Percentiles rank a stretch among this genome's conserved stretches.
phyloP scores from a whole-genome alignment of 2,113 vertebrate species.

The Jacana jacana region DNA sequence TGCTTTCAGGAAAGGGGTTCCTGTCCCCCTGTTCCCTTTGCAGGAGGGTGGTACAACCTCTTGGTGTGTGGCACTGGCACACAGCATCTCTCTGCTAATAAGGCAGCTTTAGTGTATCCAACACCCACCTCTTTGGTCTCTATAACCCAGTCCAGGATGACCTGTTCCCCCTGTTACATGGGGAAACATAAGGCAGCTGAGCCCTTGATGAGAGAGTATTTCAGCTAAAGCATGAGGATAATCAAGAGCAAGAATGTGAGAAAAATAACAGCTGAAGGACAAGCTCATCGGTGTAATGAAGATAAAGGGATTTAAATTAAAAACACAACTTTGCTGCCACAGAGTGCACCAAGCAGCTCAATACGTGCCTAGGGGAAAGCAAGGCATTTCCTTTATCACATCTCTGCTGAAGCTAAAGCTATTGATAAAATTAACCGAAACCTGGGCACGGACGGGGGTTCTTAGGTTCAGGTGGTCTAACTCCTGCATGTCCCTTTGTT shows the following conservation, averaged over 20 bases:
- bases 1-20: neutral
- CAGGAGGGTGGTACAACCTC: neutral
- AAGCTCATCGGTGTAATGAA: neutral
- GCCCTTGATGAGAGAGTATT: neutral
- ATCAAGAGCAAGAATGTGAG: neutral
- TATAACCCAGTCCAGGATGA: neutral
- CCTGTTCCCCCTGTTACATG: neutral
- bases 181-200: neutral
- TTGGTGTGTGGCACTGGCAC: neutral
- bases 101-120: neutral
- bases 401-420: neutral
- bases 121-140: neutral
- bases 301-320: neutral
- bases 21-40: neutral
- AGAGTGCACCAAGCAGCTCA: neutral
- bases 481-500: neutral
- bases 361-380: neutral
- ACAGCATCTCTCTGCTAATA: neutral
- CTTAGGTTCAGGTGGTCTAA: neutral
- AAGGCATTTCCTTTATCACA: neutral
- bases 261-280: neutral
- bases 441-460: neutral
- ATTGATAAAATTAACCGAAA: neutral
- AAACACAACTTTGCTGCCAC: neutral
- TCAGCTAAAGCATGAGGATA: neutral